Percentiles rank a stretch among this genome's conserved stretches.
These are phyloP conservation scores for Cephus pulcher DNA, from an alignment of 2,888 invertebrate genomes.

Conservation along the genomic window DNA sequence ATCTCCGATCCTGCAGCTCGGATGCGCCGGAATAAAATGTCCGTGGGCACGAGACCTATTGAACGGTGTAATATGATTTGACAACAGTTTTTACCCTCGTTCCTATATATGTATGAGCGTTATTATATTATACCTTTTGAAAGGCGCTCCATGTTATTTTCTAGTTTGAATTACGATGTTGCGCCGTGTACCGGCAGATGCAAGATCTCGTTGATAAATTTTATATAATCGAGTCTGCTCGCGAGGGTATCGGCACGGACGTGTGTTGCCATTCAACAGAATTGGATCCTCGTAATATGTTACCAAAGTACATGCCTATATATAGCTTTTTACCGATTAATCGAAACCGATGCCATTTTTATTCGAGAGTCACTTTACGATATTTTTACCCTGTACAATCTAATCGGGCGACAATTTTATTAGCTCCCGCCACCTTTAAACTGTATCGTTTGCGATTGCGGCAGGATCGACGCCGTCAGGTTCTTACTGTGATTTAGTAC, in stretches of 20 bases:
- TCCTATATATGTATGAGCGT: conserved; percentile 27
- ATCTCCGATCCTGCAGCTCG: background rate
- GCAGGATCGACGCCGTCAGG: background rate
- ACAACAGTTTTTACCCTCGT: conserved; percentile 44
- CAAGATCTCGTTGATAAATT: conserved; percentile 46
- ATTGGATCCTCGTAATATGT: background rate
- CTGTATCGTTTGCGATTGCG: background rate
- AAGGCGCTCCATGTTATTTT: conserved; percentile 31
- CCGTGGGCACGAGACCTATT: conserved; percentile 22
- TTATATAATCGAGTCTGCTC: background rate
- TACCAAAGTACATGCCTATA: too few species aligned
- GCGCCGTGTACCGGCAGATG: conserved; percentile 45
- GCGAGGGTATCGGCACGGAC: background rate
- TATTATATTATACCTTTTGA: conserved; percentile 9
- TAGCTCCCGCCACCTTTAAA: background rate
- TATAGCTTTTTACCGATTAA: too few species aligned
- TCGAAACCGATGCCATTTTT: background rate
- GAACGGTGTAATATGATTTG: conserved; percentile 49
- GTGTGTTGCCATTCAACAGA: background rate
- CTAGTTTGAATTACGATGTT: conserved; percentile 35
- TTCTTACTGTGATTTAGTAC: background rate
- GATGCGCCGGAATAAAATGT: background rate
- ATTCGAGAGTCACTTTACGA: background rate
- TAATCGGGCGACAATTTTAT: background rate
- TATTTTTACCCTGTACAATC: background rate